Percentiles rank a stretch among this genome's conserved stretches.
Conservation (phyloP, 2,113 vertebrate genomes). For the Mus musculus region DNA sequence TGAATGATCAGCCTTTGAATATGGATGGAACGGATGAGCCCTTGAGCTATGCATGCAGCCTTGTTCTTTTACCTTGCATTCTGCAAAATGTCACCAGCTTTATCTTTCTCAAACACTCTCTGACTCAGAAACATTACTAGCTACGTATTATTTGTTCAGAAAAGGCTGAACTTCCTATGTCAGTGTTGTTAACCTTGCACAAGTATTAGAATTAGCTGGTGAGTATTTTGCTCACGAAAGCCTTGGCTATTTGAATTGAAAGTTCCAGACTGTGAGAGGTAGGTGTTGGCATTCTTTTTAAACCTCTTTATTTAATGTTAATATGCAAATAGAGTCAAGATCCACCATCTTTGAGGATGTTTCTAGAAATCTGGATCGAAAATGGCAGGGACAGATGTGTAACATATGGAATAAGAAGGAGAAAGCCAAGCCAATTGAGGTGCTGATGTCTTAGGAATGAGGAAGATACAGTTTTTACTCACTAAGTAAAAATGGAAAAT, state of each 20-base stretch:
- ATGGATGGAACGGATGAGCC: neutral
- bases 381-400: neutral
- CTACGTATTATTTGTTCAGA: neutral
- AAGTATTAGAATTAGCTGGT: neutral
- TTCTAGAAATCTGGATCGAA: neutral
- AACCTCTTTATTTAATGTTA: neutral
- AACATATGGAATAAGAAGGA: neutral
- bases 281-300: neutral
- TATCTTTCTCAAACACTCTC: conserved; percentile 32
- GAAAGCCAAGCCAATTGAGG: neutral
- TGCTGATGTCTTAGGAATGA: neutral
- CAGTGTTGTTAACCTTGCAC: neutral
- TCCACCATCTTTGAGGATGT: neutral
- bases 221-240: neutral
- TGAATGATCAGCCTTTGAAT: neutral
- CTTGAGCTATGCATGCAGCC: neutral
- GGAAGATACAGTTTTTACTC: neutral
- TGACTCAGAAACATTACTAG: neutral
- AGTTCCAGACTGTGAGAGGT: neutral
- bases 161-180: neutral
- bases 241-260: neutral
- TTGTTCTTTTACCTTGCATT: neutral
- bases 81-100: conserved; percentile 33
- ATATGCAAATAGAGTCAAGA: neutral
- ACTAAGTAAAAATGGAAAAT: neutral